Conservation (phyloP, 2,797 vertebrate genomes). For the Rhabdophis nuchalis region DNA sequence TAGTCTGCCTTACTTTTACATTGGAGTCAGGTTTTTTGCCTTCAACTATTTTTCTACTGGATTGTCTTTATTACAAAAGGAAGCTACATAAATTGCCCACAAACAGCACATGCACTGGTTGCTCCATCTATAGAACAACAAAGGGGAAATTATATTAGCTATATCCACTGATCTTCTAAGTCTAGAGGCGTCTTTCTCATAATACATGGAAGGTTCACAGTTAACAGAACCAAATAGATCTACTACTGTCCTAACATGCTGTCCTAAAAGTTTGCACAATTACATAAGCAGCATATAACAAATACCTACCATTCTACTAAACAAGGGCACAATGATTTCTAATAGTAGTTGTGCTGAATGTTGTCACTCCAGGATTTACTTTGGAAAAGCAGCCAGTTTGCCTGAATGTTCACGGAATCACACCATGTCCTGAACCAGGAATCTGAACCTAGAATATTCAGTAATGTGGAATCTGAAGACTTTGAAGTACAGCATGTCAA, state of each 20-base stretch:
- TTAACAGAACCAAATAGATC: not conserved
- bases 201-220: not conserved
- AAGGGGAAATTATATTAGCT: constrained; percentile 41
- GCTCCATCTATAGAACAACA: constrained; percentile 50
- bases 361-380: not conserved
- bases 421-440: not conserved
- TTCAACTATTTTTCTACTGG: constrained; percentile 21
- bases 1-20: constrained; percentile 13
- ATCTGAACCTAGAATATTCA: not conserved
- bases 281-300: not conserved
- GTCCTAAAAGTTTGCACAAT: not conserved
- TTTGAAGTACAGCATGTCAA: not conserved
- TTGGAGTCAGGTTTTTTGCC: constrained; percentile 35
- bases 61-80: constrained; percentile 43
- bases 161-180: not conserved
- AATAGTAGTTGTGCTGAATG: not conserved
- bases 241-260: not conserved
- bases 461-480: not conserved
- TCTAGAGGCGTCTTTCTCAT: not conserved
- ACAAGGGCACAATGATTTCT: not conserved
- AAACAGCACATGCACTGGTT: constrained; percentile 40
- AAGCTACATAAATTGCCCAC: constrained; percentile 55
- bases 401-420: not conserved
- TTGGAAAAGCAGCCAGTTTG: not conserved
- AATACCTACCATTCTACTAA: not conserved